Evolutionary conservation across 2,888 invertebrate genomes (phyloP).

Genomic region (Marasmarcha lunaedactyla): DNA sequence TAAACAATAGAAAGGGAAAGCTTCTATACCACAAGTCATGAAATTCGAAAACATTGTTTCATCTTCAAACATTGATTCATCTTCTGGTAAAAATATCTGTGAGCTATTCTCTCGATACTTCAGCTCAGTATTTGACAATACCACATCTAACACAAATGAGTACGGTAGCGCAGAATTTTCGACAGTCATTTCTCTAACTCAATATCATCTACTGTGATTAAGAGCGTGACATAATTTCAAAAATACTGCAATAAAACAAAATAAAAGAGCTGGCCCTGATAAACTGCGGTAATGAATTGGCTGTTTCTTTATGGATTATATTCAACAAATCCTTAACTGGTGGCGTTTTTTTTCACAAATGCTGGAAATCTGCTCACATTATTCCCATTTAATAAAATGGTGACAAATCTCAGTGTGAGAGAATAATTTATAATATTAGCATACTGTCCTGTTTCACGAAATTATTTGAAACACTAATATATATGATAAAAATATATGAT

Average conservation of each 20-base stretch:
- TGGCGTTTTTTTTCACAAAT: constrained; percentile 1
- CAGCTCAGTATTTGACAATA: constrained; percentile 8
- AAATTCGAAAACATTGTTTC: background rate
- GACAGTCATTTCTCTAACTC: background rate
- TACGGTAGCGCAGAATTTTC: background rate
- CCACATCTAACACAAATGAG: no score
- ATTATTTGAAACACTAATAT: constrained; percentile 3
- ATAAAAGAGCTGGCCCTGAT: constrained; percentile 4
- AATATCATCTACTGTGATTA: background rate
- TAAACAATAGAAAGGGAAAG: constrained; percentile 5
- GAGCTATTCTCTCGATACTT: constrained; percentile 11
- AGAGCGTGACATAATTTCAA: background rate
- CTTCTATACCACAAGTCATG: constrained; percentile 5
- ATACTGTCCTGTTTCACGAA: constrained; percentile 4
- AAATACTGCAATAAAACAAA: constrained; percentile 1
- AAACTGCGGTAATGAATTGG: background rate
- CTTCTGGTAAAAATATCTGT: constrained; percentile 4
- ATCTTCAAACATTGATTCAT: no score
- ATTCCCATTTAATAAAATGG: constrained; percentile 7
- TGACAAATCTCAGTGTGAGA: constrained; percentile 1
- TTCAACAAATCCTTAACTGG: no score
- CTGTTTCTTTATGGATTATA: background rate
- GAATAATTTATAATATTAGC: constrained; percentile 5
- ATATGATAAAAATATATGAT: background rate
- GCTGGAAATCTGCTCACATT: no score